phyloP scores from a whole-genome alignment of 1,140 invertebrate species.

The Drosophila baimaii region DNA sequence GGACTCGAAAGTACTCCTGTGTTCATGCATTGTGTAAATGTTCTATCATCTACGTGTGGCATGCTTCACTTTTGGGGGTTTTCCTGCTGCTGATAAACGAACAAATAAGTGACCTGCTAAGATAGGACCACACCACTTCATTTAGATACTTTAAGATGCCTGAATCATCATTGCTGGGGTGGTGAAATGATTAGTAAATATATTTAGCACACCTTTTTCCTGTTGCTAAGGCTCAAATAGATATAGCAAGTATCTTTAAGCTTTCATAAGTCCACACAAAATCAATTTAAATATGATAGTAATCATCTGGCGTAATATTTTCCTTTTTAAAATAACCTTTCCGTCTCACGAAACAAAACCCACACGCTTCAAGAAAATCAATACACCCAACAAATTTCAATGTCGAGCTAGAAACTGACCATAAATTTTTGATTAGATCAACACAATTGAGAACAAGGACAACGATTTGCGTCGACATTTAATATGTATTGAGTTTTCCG shows the following conservation, averaged over 20 bases:
- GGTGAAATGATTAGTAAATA: conserved; percentile 3
- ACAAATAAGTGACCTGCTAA: conserved; percentile 8
- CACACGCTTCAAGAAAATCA: conserved; percentile 27
- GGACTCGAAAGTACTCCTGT: conserved; percentile 6
- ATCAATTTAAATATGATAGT: neutral
- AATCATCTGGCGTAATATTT: too few relatives aligned
- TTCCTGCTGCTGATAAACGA: conserved; percentile 26
- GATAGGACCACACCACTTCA: conserved; percentile 10
- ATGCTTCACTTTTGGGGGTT: conserved; percentile 8
- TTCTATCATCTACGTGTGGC: conserved; percentile 31
- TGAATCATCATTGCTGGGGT: conserved; percentile 8
- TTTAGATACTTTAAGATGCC: conserved; percentile 14
- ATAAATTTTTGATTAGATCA: conserved; percentile 44
- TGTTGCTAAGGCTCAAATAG: conserved; percentile 9
- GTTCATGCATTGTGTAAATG: conserved; percentile 36
- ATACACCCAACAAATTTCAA: conserved; percentile 47
- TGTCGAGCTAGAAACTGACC: conserved; percentile 26
- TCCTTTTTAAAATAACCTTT: neutral
- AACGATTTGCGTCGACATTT: conserved; percentile 24
- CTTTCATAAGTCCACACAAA: neutral
- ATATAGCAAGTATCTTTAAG: neutral
- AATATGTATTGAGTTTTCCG: conserved; percentile 9
- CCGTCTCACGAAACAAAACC: neutral
- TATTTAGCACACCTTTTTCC: neutral
- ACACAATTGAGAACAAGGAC: conserved; percentile 59